These are phyloP conservation scores for Centropus unirufus DNA, from an alignment of 2,113 vertebrate species.

Conservation along the genomic window DNA sequence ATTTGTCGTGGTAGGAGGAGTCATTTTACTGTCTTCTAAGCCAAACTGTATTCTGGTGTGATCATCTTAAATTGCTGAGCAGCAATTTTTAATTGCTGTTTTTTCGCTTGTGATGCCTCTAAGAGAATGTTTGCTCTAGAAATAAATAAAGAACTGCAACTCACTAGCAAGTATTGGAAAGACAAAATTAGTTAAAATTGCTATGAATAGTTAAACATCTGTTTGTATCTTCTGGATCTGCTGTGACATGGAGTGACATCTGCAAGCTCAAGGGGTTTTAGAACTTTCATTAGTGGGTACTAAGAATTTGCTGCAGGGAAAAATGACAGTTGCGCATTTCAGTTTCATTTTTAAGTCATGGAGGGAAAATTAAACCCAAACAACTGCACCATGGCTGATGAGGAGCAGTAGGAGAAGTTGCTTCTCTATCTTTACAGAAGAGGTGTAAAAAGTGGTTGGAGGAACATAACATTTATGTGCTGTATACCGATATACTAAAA, in stretches of 20 bases:
- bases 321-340: background rate
- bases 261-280: background rate
- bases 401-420: background rate
- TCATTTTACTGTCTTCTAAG: background rate
- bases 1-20: background rate
- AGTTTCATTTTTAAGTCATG: background rate
- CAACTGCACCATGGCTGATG: background rate
- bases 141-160: background rate
- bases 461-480: accelerated
- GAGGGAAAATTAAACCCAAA: background rate
- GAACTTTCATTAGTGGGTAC: background rate
- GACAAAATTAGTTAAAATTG: background rate
- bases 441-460: background rate
- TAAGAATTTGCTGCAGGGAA: background rate
- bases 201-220: background rate
- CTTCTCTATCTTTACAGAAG: background rate
- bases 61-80: background rate
- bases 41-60: background rate
- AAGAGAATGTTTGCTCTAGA: background rate
- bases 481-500: accelerated
- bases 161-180: background rate
- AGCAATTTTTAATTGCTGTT: background rate
- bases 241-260: background rate
- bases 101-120: background rate
- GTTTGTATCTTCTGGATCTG: background rate